These are phyloP conservation scores for Ectemnius lituratus DNA, from an alignment of 2,888 invertebrate species.

Conservation along the genomic window DNA sequence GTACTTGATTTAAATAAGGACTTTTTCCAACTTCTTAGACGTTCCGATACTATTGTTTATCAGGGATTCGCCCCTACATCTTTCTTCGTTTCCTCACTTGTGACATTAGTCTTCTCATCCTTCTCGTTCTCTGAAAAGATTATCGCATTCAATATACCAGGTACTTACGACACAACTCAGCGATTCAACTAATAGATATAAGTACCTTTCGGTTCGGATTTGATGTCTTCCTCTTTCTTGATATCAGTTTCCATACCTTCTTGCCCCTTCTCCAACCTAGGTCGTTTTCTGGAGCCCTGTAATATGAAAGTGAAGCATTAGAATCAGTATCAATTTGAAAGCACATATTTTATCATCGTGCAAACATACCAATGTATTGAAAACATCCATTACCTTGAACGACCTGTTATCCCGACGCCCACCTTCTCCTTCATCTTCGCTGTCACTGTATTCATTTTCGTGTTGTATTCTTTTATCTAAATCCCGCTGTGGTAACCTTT, in stretches of 20 bases:
- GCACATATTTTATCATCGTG: too few relatives aligned
- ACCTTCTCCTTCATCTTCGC: slow-evolving; percentile 93
- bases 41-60: slow-evolving; percentile 70
- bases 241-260: slow-evolving; percentile 73
- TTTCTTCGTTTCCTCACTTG: slow-evolving; percentile 84
- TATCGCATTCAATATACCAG: background rate
- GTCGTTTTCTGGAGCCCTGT: slow-evolving; percentile 76
- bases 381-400: slow-evolving; percentile 68
- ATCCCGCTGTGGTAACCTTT: slow-evolving; percentile 88
- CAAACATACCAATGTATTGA: background rate
- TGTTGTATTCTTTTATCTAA: slow-evolving; percentile 95
- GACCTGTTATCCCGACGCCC: slow-evolving; percentile 80
- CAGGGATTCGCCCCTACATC: slow-evolving; percentile 84
- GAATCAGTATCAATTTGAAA: background rate
- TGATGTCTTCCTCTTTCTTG: slow-evolving; percentile 77
- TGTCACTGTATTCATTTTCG: slow-evolving; percentile 95
- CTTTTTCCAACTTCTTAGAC: slow-evolving; percentile 55
- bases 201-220: slow-evolving; percentile 76
- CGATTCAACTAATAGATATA: slow-evolving; percentile 7
- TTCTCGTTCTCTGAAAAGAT: slow-evolving; percentile 81
- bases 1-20: slow-evolving; percentile 64
- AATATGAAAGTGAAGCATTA: background rate
- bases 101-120: slow-evolving; percentile 81
- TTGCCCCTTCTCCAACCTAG: slow-evolving; percentile 74
- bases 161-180: background rate